Base-by-base conservation (phyloP, 2,888 invertebrate species). In the Acronicta alni region DNA sequence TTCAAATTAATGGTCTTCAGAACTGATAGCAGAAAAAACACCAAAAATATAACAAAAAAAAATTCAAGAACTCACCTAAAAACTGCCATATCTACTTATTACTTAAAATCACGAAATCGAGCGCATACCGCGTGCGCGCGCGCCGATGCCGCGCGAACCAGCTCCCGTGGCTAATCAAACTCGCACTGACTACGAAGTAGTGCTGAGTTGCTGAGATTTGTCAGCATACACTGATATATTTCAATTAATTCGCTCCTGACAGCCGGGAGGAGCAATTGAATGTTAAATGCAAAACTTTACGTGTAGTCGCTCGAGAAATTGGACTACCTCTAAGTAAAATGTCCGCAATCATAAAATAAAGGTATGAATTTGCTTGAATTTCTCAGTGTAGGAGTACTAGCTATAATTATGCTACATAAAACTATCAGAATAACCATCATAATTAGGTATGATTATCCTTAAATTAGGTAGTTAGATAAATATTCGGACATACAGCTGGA, bases 201-300 rank as follows among this genome's bases (percentile, higher is more conserved):
- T 52, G 73, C 84, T 59, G 84, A 87, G 87, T 49, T 52, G 73
- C 85, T 59, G 84, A 87, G 87, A 89, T 90, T 89, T 88, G 80
- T 72, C 71, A 56, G 44, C 45, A 63, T 74, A 70, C 71, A 54
- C 70, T 55, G 52, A 70, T 86, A 86, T 89, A 88, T 85, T 87
- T 91, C 90, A 92, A 92, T 92, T 90, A 91, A 90, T 87, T 89
- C 74, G 78, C 76, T 56, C 67, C 61, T 85, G 87, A 84, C 88
- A 85, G 75, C 71, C n/a, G 41, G 23, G 26, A 63, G 67, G 62
- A 71, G 59, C 70, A 76, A 76, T 65, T 75, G 60, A 61, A n/a
- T 41, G 46, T 49, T 18, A 37, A 51, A 41, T 51, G 39, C 42
- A 30, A 43, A 67, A 51, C 17, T 61, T 32, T 20, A 14, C 30